Evolutionary conservation across 2,113 vertebrate species (phyloP).

Genomic region (Oxyruncus cristatus): DNA sequence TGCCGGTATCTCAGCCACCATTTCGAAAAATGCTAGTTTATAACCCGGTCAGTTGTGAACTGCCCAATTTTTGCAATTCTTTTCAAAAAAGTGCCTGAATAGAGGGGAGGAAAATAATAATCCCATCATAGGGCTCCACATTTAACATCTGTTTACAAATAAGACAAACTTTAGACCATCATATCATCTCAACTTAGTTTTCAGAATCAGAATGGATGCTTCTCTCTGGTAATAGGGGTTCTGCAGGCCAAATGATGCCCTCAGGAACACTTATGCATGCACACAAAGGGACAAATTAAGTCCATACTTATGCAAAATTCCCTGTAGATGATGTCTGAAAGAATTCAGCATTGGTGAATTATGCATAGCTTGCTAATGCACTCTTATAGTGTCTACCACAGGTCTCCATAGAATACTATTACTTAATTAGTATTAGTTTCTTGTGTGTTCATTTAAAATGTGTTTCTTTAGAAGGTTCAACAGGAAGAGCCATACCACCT

Average conservation of each 20-base stretch:
- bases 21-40: neutral
- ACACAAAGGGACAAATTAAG: slow-evolving; percentile 14
- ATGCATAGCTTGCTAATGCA: slow-evolving; percentile 9
- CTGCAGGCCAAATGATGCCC: neutral
- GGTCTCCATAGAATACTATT: slow-evolving; percentile 13
- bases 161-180: neutral
- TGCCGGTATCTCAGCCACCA: rapidly evolving
- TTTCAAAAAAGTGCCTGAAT: neutral
- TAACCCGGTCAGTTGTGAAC: neutral
- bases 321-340: neutral
- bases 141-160: neutral
- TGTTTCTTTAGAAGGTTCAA: neutral
- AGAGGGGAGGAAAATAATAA: neutral
- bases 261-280: neutral
- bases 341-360: slow-evolving; percentile 15
- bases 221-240: neutral
- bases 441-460: slow-evolving; percentile 15
- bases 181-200: neutral
- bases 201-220: neutral
- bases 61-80: neutral
- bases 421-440: slow-evolving; percentile 47
- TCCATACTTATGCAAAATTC: neutral
- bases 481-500: neutral
- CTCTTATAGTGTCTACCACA: neutral
- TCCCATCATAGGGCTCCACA: neutral